Conservation (phyloP, 2,888 invertebrate species). For the Helobdella robusta region DNA sequence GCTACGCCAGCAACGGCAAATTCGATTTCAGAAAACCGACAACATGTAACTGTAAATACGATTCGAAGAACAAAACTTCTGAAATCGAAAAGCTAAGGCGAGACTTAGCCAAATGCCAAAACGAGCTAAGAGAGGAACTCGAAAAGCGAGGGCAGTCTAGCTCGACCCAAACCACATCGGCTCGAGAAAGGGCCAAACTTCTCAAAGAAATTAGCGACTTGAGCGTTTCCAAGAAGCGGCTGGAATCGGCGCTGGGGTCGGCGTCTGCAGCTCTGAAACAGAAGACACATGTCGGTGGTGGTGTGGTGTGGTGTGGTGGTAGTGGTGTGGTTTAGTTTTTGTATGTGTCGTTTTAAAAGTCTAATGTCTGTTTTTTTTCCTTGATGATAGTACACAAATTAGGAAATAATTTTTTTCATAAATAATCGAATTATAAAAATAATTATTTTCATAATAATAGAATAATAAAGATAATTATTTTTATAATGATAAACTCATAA, state of each 20-base stretch:
- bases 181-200: not conserved
- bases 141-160: constrained; percentile 16
- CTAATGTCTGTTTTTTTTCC: too few relatives aligned
- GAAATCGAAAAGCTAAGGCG: constrained; percentile 11
- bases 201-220: constrained; percentile 9
- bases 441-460: too few relatives aligned
- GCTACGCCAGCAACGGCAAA: too few relatives aligned
- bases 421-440: not conserved
- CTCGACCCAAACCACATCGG: not conserved
- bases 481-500: not conserved
- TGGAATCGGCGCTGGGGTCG: constrained; percentile 20
- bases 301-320: too few relatives aligned
- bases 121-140: constrained; percentile 18
- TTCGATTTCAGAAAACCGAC: too few relatives aligned
- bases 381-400: too few relatives aligned
- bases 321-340: too few relatives aligned
- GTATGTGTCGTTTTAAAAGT: too few relatives aligned
- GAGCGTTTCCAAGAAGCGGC: constrained; percentile 25
- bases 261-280: constrained; percentile 11
- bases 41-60: constrained; percentile 15
- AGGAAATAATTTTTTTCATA: too few relatives aligned
- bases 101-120: constrained; percentile 12
- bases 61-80: constrained; percentile 8
- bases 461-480: not conserved
- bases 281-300: too few relatives aligned